These are phyloP conservation scores for Leptura quadrifasciata DNA, from an alignment of 2,888 invertebrate species.

Conservation along the genomic window DNA sequence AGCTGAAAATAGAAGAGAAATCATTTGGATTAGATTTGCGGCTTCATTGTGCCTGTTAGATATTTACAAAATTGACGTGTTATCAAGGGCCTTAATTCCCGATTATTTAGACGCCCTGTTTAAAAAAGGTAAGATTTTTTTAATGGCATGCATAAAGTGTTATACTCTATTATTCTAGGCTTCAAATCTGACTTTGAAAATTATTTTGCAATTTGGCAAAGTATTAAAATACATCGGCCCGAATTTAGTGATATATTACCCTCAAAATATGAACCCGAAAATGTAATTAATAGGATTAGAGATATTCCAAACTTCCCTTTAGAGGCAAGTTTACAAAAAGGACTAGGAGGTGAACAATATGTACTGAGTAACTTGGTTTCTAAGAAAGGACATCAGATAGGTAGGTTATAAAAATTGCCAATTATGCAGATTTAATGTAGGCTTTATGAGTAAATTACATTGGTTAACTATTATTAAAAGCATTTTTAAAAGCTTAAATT, in stretches of 20 bases:
- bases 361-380: constrained; percentile 76
- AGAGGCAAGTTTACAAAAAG: constrained; percentile 74
- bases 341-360: constrained; percentile 77
- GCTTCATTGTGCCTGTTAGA: constrained; percentile 78
- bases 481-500: too few species aligned
- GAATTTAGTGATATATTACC: constrained; percentile 71
- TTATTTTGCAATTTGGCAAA: constrained; percentile 74
- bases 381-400: constrained; percentile 69
- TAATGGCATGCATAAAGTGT: not conserved
- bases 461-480: too few species aligned
- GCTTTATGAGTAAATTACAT: too few species aligned
- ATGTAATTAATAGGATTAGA: constrained; percentile 72
- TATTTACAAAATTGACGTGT: constrained; percentile 76
- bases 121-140: constrained; percentile 27
- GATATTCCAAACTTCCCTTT: constrained; percentile 72
- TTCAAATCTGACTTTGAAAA: constrained; percentile 59
- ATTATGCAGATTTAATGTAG: not conserved
- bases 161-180: constrained; percentile 39
- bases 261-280: constrained; percentile 61
- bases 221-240: constrained; percentile 67
- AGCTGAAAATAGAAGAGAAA: constrained; percentile 54
- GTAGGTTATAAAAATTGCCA: constrained; percentile 54
- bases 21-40: constrained; percentile 73
- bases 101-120: constrained; percentile 72
- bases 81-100: constrained; percentile 75